These are phyloP conservation scores for Diplazon laetatorius DNA, from an alignment of 2,888 invertebrate genomes.

Conservation along the genomic window DNA sequence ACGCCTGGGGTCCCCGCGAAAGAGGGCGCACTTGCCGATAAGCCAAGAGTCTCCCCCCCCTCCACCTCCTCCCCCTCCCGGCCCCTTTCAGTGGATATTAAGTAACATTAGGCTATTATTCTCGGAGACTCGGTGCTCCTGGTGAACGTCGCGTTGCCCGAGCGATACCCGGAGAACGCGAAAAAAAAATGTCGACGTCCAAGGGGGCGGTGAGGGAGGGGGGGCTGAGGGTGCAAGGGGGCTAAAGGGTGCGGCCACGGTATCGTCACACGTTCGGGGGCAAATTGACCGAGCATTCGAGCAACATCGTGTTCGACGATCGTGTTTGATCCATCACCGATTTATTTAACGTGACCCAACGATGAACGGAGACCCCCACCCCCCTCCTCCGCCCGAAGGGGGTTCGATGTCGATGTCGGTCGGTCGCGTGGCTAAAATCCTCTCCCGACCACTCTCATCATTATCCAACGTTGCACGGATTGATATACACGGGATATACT, in stretches of 20 bases:
- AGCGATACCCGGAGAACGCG: slow-evolving; percentile 24
- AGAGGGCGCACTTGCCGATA: slow-evolving; percentile 57
- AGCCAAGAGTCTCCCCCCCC: slow-evolving; percentile 56
- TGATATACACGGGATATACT: neutral
- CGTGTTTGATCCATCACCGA: slow-evolving; percentile 60
- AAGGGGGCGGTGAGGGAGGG: slow-evolving; percentile 10
- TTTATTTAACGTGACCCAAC: slow-evolving; percentile 41
- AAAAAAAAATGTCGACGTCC: slow-evolving; percentile 24
- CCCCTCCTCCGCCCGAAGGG: no score
- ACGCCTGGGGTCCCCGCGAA: slow-evolving; percentile 53
- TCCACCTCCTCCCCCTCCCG: no score
- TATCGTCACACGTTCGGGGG: slow-evolving; percentile 47
- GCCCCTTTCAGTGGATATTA: slow-evolving; percentile 71
- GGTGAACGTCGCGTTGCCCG: slow-evolving; percentile 41
- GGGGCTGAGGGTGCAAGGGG: slow-evolving; percentile 6
- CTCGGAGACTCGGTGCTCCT: slow-evolving; percentile 56
- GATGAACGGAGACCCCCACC: neutral
- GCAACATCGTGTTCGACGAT: slow-evolving; percentile 55
- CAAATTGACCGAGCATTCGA: slow-evolving; percentile 67
- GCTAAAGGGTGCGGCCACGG: slow-evolving; percentile 20
- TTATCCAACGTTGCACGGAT: slow-evolving; percentile 16
- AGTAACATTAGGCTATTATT: slow-evolving; percentile 72
- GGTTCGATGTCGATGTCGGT: slow-evolving; percentile 36
- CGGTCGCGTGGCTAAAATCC: slow-evolving; percentile 49
- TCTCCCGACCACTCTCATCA: slow-evolving; percentile 26